Evolutionary conservation across 2,113 vertebrate genomes (phyloP).

Genomic region (Polyodon spathula): DNA sequence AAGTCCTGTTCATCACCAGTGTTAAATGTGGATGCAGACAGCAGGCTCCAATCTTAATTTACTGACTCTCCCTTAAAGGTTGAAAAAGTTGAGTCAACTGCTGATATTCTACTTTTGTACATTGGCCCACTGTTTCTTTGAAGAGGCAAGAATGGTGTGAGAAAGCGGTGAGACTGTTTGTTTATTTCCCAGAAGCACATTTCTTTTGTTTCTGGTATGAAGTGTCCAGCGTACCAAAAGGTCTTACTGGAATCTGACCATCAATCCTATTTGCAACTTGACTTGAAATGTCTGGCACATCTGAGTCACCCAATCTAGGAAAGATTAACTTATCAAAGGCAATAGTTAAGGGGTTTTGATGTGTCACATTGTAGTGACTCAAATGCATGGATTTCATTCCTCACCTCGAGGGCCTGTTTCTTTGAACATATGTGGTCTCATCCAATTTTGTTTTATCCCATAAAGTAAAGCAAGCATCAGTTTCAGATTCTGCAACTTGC

Average conservation of each 20-base stretch:
- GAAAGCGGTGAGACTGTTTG: no score
- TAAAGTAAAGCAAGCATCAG: conserved; percentile 34
- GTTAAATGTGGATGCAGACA: conserved; percentile 72
- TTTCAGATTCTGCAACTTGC: no score
- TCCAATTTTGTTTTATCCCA: conserved; percentile 37
- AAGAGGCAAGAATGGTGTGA: conserved; percentile 14
- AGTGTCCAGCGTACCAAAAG: no score
- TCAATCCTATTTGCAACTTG: not conserved
- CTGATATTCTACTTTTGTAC: conserved; percentile 17
- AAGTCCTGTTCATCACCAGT: conserved; percentile 80
- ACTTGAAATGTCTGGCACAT: no score
- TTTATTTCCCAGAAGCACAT: not conserved
- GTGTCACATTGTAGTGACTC: no score
- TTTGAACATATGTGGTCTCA: conserved; percentile 53
- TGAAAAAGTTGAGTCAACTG: conserved; percentile 34
- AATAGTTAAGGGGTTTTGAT: no score
- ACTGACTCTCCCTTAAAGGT: conserved; percentile 51
- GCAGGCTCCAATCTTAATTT: conserved; percentile 63
- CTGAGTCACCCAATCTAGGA: conserved; percentile 20
- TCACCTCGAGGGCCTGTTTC: conserved; percentile 22
- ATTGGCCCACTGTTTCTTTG: conserved; percentile 4
- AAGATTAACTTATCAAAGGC: no score
- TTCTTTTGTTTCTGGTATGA: conserved; percentile 20
- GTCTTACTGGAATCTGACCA: not conserved
- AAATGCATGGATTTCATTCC: no score